Conservation (phyloP, 2,888 invertebrate species). For the Cryptocephalus primarius region DNA sequence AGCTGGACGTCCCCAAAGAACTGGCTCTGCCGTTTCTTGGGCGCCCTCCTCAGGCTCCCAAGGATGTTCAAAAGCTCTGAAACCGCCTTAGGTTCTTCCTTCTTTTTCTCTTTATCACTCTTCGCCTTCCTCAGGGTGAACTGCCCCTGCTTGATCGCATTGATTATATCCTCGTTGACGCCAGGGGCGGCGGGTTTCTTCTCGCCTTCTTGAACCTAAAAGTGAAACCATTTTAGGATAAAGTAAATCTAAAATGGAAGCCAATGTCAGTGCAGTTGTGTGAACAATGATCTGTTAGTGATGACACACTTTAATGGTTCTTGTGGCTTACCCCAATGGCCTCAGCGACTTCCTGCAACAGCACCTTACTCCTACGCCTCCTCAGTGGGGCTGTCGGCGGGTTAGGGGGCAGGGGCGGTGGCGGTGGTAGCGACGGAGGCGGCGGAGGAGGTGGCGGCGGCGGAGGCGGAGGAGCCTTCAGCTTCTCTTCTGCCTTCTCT, state of each 20-base stretch:
- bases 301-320: no score
- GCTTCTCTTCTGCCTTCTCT: constrained; percentile 42
- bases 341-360: constrained; percentile 24
- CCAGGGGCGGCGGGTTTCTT: constrained; percentile 38
- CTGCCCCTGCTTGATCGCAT: constrained; percentile 64
- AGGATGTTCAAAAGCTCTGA: constrained; percentile 60
- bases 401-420: constrained; percentile 7
- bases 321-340: no score
- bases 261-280: no score
- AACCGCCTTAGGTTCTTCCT: constrained; percentile 52
- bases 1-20: constrained; percentile 16
- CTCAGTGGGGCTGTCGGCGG: constrained; percentile 44
- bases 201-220: constrained; percentile 9
- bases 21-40: constrained; percentile 35
- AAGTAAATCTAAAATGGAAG: no score
- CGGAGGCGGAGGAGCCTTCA: constrained; percentile 39
- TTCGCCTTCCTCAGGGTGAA: constrained; percentile 59
- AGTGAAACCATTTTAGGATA: background rate
- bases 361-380: constrained; percentile 35
- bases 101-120: constrained; percentile 41
- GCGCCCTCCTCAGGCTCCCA: constrained; percentile 46
- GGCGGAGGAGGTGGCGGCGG: constrained; percentile 29
- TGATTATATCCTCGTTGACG: constrained; percentile 61
- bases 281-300: no score
- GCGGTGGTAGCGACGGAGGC: constrained; percentile 20